Base-by-base conservation (phyloP, 2,888 invertebrate species). In the Pristionchus entomophagus region DNA sequence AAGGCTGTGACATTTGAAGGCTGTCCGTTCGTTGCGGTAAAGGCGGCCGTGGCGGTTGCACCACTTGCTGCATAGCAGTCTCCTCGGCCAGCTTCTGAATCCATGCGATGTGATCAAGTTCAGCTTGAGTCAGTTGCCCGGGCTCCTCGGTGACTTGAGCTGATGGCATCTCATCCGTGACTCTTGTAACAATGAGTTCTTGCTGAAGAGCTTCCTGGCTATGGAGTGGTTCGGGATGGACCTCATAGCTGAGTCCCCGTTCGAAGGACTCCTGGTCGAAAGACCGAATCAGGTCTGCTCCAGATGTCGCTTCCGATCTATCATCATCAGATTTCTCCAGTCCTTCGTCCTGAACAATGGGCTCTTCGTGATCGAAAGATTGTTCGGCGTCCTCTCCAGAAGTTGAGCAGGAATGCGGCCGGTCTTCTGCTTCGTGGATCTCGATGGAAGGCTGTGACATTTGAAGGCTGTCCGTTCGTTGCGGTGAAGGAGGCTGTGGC, bases 21-120 rank as follows among this genome's bases (percentile, higher is more conserved):
- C 65, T 65, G 26, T 38, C 77, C 17, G 35, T 22, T n/a, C 41
- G n/a, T 2, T 77, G 26, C 12, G 77, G 41, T 26, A 26, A 14
- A 5, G 77, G 77, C 8, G 77, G 77, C 22, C 45, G 26, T 19
- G 77, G 45, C 14, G 77, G 77, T 45, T 26, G n/a, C 32, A 45
- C 26, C 32, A 45, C 35, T 38, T 56, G 56, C 32, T 89, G 88
- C 65, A 89, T 87, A 1, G 89, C 87, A 5, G 87, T 84, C 73
- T 90, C 88, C 32, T 88, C 87, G 1, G 87, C 87, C 56, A 88
- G 77, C 62, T 65, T 84, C 81, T 88, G 87, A 41, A 88, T 87
- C 53, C 53, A 84, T 17, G 88, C 87, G 82, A 88, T 88, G 69
- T 88, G 88, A 53, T 87, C 89, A 35, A 88, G 41, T 35, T 89